Evolutionary conservation across 2,888 invertebrate genomes (phyloP).

Genomic region (Thymelicus sylvestris): DNA sequence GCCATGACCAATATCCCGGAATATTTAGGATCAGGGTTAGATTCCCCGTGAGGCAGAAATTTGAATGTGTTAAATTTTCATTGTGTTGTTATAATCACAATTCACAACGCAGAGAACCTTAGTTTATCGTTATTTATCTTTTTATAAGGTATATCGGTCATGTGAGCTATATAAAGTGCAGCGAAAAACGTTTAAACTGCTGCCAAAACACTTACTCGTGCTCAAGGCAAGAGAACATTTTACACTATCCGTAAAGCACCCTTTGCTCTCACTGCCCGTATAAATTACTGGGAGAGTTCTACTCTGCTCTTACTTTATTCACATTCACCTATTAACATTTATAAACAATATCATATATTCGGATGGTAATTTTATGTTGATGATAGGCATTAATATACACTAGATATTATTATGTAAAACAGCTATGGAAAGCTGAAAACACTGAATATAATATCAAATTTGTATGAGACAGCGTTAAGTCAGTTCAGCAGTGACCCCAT

Average conservation of each 20-base stretch:
- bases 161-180: no score
- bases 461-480: no score
- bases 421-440: background rate
- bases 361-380: background rate
- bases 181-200: background rate
- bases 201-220: background rate
- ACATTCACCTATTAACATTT: background rate
- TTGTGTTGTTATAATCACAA: no score
- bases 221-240: background rate
- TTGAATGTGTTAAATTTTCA: no score
- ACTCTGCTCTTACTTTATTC: background rate
- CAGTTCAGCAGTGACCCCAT: no score
- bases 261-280: background rate
- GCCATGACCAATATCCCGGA: no score
- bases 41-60: no score
- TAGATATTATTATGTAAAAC: conserved; percentile 6
- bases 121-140: no score
- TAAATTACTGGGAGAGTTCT: conserved; percentile 2
- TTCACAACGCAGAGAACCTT: no score
- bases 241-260: background rate
- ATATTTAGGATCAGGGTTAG: no score
- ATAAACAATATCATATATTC: background rate
- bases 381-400: background rate
- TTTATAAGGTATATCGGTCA: no score
- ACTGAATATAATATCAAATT: background rate